phyloP scores from a whole-genome alignment of 2,888 invertebrate species.

The Sceliomorpha sp. region DNA sequence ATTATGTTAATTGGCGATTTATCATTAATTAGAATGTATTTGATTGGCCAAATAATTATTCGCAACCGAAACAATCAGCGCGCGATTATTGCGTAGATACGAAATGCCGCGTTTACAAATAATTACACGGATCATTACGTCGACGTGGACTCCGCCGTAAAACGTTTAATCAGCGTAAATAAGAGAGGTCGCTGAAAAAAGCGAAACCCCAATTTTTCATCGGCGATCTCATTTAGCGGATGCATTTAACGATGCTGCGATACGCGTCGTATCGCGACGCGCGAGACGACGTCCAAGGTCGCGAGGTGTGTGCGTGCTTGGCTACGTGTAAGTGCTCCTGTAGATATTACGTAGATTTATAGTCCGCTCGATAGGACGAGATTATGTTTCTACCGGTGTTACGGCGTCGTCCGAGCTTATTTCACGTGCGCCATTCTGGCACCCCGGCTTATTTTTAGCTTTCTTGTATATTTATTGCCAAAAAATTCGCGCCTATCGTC shows the following conservation, averaged over 20 bases:
- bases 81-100: conserved; percentile 34
- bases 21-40: conserved; percentile 16
- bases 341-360: conserved; percentile 57
- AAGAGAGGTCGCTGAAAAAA: conserved; percentile 29
- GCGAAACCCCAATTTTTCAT: conserved; percentile 30
- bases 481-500: too few species aligned
- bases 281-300: conserved; percentile 45
- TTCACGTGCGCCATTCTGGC: conserved; percentile 15
- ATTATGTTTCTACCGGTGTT: conserved; percentile 59
- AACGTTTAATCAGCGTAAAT: conserved; percentile 43
- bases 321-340: conserved; percentile 38
- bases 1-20: conserved; percentile 42
- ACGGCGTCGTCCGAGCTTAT: conserved; percentile 43
- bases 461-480: background rate
- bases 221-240: conserved; percentile 19
- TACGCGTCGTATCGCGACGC: conserved; percentile 45
- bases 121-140: conserved; percentile 26
- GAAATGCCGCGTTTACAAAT: conserved; percentile 1
- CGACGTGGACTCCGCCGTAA: background rate
- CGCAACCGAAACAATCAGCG: conserved; percentile 37
- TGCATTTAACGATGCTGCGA: conserved; percentile 51
- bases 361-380: conserved; percentile 50
- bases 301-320: conserved; percentile 19
- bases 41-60: conserved; percentile 24
- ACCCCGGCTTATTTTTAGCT: conserved; percentile 27